A percentile compares a stretch with the other conserved stretches of the same genome.
Conservation (phyloP, 2,113 vertebrate genomes). For the Rutilus rutilus region DNA sequence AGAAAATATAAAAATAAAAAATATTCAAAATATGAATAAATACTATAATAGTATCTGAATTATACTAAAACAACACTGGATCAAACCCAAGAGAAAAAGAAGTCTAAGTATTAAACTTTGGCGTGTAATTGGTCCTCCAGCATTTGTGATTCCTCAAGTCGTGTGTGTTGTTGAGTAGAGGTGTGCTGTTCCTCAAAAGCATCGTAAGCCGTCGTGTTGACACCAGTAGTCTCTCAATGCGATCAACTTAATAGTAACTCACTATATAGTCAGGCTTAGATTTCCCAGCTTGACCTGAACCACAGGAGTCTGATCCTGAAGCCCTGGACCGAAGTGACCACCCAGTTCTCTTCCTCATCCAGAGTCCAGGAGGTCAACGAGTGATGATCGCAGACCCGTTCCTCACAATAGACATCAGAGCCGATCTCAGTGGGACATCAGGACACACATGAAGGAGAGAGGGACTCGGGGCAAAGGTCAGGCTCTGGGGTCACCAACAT, state of each 20-base stretch:
- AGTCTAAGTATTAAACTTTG: no score
- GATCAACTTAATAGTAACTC: no score
- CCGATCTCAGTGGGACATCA: background rate
- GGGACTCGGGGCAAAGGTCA: constrained; percentile 12
- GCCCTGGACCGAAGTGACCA: constrained; percentile 38
- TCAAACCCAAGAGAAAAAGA: no score
- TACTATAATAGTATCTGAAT: background rate
- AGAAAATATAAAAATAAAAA: background rate
- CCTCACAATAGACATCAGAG: background rate
- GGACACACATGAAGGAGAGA: constrained; percentile 45
- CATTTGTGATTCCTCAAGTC: background rate
- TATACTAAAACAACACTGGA: background rate
- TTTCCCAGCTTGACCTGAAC: constrained; percentile 37
- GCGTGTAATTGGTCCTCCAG: background rate
- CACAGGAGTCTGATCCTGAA: constrained; percentile 37
- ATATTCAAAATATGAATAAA: background rate
- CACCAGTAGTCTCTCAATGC: no score
- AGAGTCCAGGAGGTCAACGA: background rate
- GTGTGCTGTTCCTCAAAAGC: background rate
- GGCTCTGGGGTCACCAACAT: background rate
- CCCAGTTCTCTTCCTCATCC: constrained; percentile 24
- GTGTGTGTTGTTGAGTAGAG: background rate
- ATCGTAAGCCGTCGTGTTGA: no score
- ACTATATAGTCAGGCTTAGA: no score
- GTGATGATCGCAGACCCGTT: background rate